Conservation (phyloP, 2,888 invertebrate species). For the Scaptomyza parva region DNA sequence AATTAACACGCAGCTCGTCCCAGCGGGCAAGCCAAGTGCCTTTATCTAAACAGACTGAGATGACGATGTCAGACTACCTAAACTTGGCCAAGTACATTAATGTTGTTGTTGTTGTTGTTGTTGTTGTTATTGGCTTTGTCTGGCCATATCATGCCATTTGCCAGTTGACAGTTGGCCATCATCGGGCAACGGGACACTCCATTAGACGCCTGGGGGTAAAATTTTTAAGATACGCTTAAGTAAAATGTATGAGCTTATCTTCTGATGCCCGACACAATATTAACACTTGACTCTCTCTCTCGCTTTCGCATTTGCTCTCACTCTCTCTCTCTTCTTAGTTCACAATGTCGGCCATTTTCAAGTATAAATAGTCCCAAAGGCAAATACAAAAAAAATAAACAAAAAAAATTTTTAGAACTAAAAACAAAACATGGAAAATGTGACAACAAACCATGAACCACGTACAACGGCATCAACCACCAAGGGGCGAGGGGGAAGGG, state of each 20-base stretch:
- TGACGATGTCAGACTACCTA: conserved; percentile 32
- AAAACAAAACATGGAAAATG: conserved; percentile 57
- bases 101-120: conserved; percentile 16
- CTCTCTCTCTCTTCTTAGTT: background rate
- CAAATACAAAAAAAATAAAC: conserved; percentile 31
- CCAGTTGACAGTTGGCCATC: conserved; percentile 28
- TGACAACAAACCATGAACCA: background rate
- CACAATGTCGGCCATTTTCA: conserved; percentile 53
- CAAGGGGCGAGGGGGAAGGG: too few relatives aligned
- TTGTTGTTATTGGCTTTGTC: conserved; percentile 34
- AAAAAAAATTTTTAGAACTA: conserved; percentile 12
- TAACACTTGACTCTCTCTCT: conserved; percentile 58
- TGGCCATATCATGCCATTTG: conserved; percentile 51
- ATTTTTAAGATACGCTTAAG: conserved; percentile 42
- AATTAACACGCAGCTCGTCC: conserved; percentile 42
- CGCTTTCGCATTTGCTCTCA: conserved; percentile 36
- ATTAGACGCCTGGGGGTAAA: conserved; percentile 49
- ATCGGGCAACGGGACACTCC: conserved; percentile 21
- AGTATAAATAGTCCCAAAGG: conserved; percentile 60
- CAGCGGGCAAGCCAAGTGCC: background rate
- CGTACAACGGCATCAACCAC: conserved; percentile 1
- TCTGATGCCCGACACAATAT: conserved; percentile 52
- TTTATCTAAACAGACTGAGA: conserved; percentile 25
- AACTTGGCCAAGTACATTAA: conserved; percentile 23
- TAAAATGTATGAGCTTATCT: conserved; percentile 60